phyloP scores from a whole-genome alignment of 2,888 invertebrate genomes.

The Amaurobius ferox region DNA sequence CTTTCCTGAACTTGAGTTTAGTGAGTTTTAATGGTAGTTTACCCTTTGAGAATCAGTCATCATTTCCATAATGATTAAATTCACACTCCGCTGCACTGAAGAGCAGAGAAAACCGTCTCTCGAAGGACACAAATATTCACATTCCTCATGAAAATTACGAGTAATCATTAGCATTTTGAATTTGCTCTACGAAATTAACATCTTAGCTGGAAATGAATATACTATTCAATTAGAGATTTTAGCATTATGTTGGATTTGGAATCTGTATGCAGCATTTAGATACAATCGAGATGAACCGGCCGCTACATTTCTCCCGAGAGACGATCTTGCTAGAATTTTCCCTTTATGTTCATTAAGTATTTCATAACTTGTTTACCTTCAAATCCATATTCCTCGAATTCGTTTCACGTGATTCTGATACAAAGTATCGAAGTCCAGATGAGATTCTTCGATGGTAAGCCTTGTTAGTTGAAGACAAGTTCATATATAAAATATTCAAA shows the following conservation, averaged over 20 bases:
- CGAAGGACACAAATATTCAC: constrained; percentile 17
- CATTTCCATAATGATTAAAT: constrained; percentile 50
- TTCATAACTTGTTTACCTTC: not conserved
- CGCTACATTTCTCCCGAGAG: constrained; percentile 24
- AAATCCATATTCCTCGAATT: not conserved
- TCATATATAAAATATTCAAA: not conserved
- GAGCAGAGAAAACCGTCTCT: constrained; percentile 19
- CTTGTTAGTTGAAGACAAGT: not conserved
- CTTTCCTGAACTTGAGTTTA: constrained; percentile 18
- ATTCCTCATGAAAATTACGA: constrained; percentile 28
- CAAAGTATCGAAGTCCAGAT: not conserved
- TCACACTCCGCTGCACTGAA: constrained; percentile 1
- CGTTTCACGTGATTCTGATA: not conserved
- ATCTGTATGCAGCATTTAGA: not conserved
- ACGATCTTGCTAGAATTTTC: constrained; percentile 15
- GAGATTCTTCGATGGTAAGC: not conserved
- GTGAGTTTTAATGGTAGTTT: constrained; percentile 27
- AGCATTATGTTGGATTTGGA: not conserved
- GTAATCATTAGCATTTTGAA: constrained; percentile 18
- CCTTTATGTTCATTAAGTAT: not conserved
- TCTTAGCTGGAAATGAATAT: constrained; percentile 18
- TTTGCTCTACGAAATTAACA: constrained; percentile 34
- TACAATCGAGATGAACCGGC: not conserved
- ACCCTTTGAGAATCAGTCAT: constrained; percentile 30
- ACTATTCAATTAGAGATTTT: constrained; percentile 1